Evolutionary conservation across 2,888 invertebrate species (phyloP), one percentile per base, ranked within the genome.

Genomic region (Nymphalis c-album): DNA sequence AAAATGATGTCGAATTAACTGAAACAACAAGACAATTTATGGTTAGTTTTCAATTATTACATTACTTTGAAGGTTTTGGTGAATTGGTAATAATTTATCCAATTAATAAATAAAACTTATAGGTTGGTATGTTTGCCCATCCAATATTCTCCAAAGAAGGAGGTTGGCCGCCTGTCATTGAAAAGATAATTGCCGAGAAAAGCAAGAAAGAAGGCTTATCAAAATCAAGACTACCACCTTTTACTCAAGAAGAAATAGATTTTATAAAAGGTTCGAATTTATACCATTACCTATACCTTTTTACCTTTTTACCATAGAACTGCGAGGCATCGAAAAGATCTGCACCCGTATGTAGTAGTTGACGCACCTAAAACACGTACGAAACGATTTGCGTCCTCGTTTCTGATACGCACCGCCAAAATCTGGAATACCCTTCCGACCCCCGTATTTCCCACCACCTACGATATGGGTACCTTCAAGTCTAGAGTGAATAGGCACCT

Each of bases 81-180:
- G 2, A 2, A 47, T 10, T 20, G 5, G n/a, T n/a, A n/a, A n/a
- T 7, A 16, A 16, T 62, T 7, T 2, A 45, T 26, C 20, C 13
- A 20, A 5, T 13, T 40, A 60, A 60, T 50, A 18, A 13, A 50
- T 16, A 0, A 45, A 47, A 35, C 75, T 75, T n/a, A 31, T 67
- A 85, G 86, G 71, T 73, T 8, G 86, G 84, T 0, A 74, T 82
- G 0, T 84, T 80, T 46, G 73, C 77, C 0, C 80, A 87, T 50
- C 76, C 87, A 0, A 80, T 87, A 1, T 86, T 73, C 69, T 81
- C 85, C 0, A 77, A 81, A 22, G 72, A 75, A 22, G 88, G 87
- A 0, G 87, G 86, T 0, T 87, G 86, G 85, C 88, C 87, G 0
- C 75, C 79, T 0, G 61, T 69, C 0, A 46, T 87, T 0, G 83